Percentiles rank a stretch among this genome's conserved stretches.
Evolutionary conservation across 2,888 invertebrate genomes (phyloP).

Genomic region (Drosophila cognata): DNA sequence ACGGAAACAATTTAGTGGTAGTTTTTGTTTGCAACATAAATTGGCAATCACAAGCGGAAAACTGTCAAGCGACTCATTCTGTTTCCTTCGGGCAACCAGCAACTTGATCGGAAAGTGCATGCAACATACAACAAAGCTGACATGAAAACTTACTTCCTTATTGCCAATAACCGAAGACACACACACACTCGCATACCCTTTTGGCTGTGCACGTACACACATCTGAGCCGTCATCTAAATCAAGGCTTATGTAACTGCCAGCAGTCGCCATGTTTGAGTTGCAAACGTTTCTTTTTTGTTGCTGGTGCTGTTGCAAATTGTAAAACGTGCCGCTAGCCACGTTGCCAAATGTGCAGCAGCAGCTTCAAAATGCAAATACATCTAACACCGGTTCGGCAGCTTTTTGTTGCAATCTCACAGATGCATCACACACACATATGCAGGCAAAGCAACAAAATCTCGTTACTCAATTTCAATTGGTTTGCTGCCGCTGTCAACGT

Average conservation of each 20-base stretch:
- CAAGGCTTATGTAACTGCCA: constrained; percentile 79
- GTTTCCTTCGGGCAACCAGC: constrained; percentile 60
- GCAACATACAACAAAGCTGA: constrained; percentile 58
- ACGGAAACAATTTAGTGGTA: constrained; percentile 53
- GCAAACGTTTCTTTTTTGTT: constrained; percentile 39
- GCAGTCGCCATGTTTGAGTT: constrained; percentile 64
- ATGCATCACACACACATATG: constrained; percentile 37
- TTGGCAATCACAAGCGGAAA: constrained; percentile 53
- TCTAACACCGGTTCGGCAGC: constrained; percentile 80
- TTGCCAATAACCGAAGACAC: constrained; percentile 64
- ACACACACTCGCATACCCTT: constrained; percentile 20
- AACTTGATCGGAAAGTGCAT: constrained; percentile 51
- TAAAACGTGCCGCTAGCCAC: constrained; percentile 68
- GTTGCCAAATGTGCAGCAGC: constrained; percentile 63
- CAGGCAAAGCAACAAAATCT: constrained; percentile 56
- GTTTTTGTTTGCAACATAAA: constrained; percentile 15
- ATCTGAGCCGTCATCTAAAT: constrained; percentile 75
- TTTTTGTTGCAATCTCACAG: constrained; percentile 67
- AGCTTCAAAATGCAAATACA: constrained; percentile 76
- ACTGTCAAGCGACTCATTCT: constrained; percentile 69
- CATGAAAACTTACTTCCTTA: constrained; percentile 79
- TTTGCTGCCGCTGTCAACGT: constrained; percentile 48
- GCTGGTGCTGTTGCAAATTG: constrained; percentile 62
- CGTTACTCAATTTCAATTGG: constrained; percentile 81
- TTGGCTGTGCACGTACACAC: constrained; percentile 16